Evolutionary conservation across 2,888 invertebrate genomes (phyloP), one percentile per base, ranked within the genome.

Genomic region (Diplolepis rosae): DNA sequence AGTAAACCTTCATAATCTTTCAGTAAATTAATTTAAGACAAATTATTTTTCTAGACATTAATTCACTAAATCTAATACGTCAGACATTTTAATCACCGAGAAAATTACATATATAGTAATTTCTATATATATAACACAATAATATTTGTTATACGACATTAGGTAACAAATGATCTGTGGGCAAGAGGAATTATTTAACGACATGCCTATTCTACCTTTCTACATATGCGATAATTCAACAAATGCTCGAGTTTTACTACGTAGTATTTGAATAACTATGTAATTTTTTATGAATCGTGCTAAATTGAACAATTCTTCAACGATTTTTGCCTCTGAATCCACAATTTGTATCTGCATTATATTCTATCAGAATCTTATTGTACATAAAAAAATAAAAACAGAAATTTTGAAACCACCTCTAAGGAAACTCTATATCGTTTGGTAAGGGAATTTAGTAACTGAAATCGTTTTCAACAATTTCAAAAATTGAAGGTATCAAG

Each of bases 91-190:
- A 39, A 39, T 15, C 35, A 24, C 3, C 5, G 39, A n/a, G 39
- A 61, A 24, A 61, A 27, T 61, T 35, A 35, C n/a, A n/a, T 27
- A 61, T 39, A 61, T 61, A 61, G 35, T 61, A 27, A 61, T 39
- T 39, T 24, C 1, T 39, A 39, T 61, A 61, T 27, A 27, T 39
- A 9, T 61, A 24, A 39, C 24, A 24, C 39, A 24, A 39, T n/a
- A 24, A 61, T 24, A 61, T 39, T 61, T 61, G n/a, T 13, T 61
- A 9, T 24, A 61, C 39, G 3, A 13, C 61, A 24, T 39, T 61
- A 13, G 24, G 61, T 39, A 61, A 24, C 61, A 27, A 61, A 61
- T 24, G 61, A 61, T 39, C 61, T 61, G 61, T 24, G 13, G n/a
- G 0, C 1, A 24, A n/a, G 39, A 24, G 61, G 39, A 61, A 39